phyloP scores from a whole-genome alignment of 2,113 vertebrate genomes.

The Ammodytes dubius region DNA sequence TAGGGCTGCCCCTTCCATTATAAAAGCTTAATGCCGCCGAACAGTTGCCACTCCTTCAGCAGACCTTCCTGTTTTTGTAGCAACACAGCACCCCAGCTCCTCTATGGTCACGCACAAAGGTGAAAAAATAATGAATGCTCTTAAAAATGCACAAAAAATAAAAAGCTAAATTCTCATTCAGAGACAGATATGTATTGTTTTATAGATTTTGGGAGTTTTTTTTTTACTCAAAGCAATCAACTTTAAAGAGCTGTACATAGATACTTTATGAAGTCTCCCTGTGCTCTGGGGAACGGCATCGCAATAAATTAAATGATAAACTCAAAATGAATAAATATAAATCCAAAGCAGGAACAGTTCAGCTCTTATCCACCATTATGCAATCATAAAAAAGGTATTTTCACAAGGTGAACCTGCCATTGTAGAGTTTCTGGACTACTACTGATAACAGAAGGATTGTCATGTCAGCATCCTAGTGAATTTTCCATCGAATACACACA shows the following conservation, averaged over 20 bases:
- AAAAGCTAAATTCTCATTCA: neutral
- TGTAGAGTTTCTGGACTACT: slow-evolving; percentile 1
- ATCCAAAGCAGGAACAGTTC: slow-evolving; percentile 17
- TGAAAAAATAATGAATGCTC: slow-evolving; percentile 4
- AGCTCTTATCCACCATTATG: slow-evolving; percentile 20
- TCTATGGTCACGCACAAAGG: slow-evolving; percentile 25
- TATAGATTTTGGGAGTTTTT: neutral
- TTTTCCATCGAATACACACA: slow-evolving; percentile 2
- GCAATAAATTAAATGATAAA: slow-evolving; percentile 50
- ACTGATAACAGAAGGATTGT: slow-evolving; percentile 46
- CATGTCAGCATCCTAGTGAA: slow-evolving; percentile 31
- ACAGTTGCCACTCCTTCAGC: slow-evolving; percentile 42
- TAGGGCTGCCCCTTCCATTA: slow-evolving; percentile 40
- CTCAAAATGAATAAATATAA: slow-evolving; percentile 30
- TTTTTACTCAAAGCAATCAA: slow-evolving; percentile 15
- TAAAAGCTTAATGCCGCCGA: slow-evolving; percentile 80
- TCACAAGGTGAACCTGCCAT: slow-evolving; percentile 39
- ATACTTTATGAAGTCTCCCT: neutral
- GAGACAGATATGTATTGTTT: neutral
- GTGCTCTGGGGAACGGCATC: neutral
- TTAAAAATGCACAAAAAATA: neutral
- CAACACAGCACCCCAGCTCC: neutral
- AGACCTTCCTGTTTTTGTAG: slow-evolving; percentile 17
- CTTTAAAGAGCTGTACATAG: slow-evolving; percentile 9
- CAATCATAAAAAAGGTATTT: slow-evolving; percentile 33